Conservation (phyloP, 64 coral and sea anemone genomes). For the Montipora sp. region DNA sequence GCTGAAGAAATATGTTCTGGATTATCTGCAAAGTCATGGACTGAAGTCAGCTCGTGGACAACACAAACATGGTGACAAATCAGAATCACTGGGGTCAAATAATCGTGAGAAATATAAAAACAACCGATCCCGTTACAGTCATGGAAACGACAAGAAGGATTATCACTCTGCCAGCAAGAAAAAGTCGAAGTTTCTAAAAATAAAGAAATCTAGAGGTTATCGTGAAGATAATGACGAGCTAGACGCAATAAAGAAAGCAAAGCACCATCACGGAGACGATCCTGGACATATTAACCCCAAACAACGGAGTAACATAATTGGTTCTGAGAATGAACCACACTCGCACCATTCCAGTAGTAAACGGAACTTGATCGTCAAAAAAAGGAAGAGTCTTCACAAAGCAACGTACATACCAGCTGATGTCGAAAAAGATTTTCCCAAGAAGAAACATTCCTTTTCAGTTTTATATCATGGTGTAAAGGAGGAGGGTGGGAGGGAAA, state of each 20-base stretch:
- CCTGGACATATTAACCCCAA: too few relatives aligned
- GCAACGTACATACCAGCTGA: neutral
- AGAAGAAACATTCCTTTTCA: neutral
- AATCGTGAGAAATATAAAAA: neutral
- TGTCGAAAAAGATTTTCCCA: neutral
- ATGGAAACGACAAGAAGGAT: neutral
- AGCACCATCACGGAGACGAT: neutral
- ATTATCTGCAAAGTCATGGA: slow-evolving; percentile 26
- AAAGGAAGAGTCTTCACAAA: neutral
- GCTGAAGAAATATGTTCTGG: slow-evolving; percentile 35
- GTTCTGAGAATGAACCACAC: neutral
- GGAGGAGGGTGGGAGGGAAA: neutral
- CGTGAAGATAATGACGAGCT: neutral
- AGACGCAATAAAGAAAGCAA: neutral
- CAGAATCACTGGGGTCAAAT: neutral
- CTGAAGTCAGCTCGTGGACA: neutral
- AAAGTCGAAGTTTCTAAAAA: neutral
- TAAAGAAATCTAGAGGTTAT: neutral
- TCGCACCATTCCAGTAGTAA: neutral
- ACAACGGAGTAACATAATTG: neutral
- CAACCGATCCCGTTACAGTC: neutral
- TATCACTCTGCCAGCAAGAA: neutral
- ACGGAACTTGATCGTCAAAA: neutral
- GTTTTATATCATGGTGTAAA: neutral
- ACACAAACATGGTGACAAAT: neutral